A percentile compares a stretch with the other conserved stretches of the same genome.
These are phyloP conservation scores for Petrophora chlorosata DNA, from an alignment of 2,888 invertebrate genomes.

Conservation along the genomic window DNA sequence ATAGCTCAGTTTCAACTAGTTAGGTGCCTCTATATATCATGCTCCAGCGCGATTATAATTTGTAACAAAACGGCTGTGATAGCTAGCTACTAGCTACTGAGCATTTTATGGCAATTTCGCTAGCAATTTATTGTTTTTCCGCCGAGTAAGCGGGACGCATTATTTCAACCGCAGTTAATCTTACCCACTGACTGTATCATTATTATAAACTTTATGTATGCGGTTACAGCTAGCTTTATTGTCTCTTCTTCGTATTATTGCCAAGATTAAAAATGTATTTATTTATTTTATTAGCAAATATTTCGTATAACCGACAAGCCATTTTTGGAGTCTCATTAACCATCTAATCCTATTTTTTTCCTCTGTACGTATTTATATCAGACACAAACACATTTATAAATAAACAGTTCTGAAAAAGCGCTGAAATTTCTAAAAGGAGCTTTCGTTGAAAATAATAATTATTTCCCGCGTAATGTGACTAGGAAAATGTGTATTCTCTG, in stretches of 20 bases:
- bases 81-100: slow-evolving; percentile 44
- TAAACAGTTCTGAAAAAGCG: not conserved
- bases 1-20: slow-evolving; percentile 16
- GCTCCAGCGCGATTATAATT: slow-evolving; percentile 36
- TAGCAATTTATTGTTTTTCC: slow-evolving; percentile 49
- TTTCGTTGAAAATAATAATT: slow-evolving; percentile 14
- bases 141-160: slow-evolving; percentile 34
- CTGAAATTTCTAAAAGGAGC: slow-evolving; percentile 16
- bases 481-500: slow-evolving; percentile 30
- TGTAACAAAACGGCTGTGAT: slow-evolving; percentile 43
- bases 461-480: slow-evolving; percentile 28
- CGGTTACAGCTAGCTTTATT: slow-evolving; percentile 18
- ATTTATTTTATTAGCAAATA: too few relatives aligned
- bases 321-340: too few relatives aligned
- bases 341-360: too few relatives aligned
- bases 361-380: not conserved
- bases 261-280: not conserved
- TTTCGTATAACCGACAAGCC: too few relatives aligned
- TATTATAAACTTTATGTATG: slow-evolving; percentile 27
- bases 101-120: slow-evolving; percentile 51
- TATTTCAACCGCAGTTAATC: slow-evolving; percentile 28
- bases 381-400: too few relatives aligned
- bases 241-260: not conserved
- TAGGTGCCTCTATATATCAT: slow-evolving; percentile 21
- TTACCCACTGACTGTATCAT: slow-evolving; percentile 27